Evolutionary conservation across 2,888 invertebrate genomes (phyloP), one percentile per base, ranked within the genome.

Genomic region (Chromoteleia sp.): DNA sequence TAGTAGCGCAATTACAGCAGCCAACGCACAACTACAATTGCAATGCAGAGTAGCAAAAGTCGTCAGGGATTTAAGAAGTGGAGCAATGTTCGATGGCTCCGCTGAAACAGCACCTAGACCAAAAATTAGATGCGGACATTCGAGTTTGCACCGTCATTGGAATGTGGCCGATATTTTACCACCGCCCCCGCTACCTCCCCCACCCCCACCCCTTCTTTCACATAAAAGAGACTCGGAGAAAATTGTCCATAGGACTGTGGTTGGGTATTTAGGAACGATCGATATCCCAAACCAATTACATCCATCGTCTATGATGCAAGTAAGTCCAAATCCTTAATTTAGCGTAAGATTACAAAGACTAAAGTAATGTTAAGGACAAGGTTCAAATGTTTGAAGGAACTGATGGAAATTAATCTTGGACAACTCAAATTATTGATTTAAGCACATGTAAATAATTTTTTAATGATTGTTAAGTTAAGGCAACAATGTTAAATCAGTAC

Each of bases 231-330:
- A 92, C 70, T 88, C 91, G 0, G 92, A 91, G 52, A 91, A 91
- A 78, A 93, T 96, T 6, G 96, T 96, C 81, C 96, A 96, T 88
- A 95, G 96, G 85, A 97, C 96, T 0, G 95, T 99, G 1, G 97
- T 99, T 0, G 98, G 98, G 0, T 99, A 99, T 92, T 93, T 99
- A 54, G 98, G 98, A 17, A 98, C 98, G 0, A 98, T 99, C 82
- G 98, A 98, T 92, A 98, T 98, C 93, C 98, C 98, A 0, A 96
- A 96, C 90, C 96, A 97, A 84, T 93, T 96, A 45, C 93, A 95
- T 61, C 94, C 95, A 50, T 95, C 95, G 41, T 95, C 96, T 10
- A 95, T 97, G 68, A 92, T 96, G 84, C 94, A 94, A 88, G 93
- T 93, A 77, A 33, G 2, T 25, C 6, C 2, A 59, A 45, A 45